Evolutionary conservation across 2,113 vertebrate species (phyloP).

Genomic region (Formicarius rufipectus): DNA sequence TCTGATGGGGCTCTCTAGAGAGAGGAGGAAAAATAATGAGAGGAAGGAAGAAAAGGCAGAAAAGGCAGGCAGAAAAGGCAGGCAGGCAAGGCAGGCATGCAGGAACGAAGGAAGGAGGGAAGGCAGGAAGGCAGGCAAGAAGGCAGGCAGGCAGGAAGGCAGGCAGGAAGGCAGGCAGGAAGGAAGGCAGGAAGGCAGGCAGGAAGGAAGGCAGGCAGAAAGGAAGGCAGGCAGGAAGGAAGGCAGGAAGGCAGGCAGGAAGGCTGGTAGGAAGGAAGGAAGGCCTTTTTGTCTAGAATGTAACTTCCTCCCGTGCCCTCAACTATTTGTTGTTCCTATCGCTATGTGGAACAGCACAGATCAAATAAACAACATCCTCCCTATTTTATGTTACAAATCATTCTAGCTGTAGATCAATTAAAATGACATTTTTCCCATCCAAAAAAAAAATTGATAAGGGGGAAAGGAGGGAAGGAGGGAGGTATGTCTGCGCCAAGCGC

Average conservation of each 20-base stretch:
- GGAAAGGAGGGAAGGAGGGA: not conserved
- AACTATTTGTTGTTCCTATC: not conserved
- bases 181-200: no score
- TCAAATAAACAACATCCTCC: not conserved
- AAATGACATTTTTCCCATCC: not conserved
- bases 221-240: no score
- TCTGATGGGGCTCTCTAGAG: not conserved
- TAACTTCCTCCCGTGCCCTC: not conserved
- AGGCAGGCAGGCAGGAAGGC: no score
- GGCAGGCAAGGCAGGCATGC: no score
- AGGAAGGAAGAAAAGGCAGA: no score
- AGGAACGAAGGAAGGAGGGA: no score
- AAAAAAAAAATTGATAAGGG: rapidly evolving
- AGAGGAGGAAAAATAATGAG: not conserved
- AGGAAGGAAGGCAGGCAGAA: no score
- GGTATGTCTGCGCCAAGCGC: not conserved
- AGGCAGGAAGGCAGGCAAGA: no score
- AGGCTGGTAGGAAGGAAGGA: no score
- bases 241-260: no score
- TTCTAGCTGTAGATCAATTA: not conserved
- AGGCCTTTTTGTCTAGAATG: not conserved
- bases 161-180: no score
- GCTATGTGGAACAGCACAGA: not conserved
- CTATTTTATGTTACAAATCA: not conserved
- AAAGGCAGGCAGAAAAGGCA: no score